Percentiles rank a stretch among this genome's conserved stretches.
Conservation (phyloP, 1,140 invertebrate genomes). For the Diabrotica undecimpunctata region DNA sequence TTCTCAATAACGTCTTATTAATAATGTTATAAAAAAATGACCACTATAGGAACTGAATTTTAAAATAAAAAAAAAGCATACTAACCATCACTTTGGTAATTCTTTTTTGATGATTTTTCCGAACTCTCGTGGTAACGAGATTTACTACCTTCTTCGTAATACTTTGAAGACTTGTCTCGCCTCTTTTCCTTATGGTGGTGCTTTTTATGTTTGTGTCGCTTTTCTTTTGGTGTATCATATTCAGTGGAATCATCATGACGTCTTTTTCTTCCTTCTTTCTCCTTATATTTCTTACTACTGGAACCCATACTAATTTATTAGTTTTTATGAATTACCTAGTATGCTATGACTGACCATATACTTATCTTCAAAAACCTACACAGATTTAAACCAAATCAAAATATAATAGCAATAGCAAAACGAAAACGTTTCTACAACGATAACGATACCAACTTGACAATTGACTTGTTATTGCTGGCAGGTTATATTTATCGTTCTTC, state of each 20-base stretch:
- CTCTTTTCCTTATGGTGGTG: constrained; percentile 58
- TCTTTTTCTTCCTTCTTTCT: constrained; percentile 50
- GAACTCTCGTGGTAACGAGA: not conserved
- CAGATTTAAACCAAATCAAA: too few species aligned
- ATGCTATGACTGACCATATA: not conserved
- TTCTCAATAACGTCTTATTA: too few species aligned
- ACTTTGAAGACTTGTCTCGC: constrained; percentile 48
- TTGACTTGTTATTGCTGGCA: too few species aligned
- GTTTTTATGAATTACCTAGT: too few species aligned
- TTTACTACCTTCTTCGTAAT: constrained; percentile 51
- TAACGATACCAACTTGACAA: too few species aligned
- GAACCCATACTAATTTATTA: constrained; percentile 51
- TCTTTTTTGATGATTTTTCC: constrained; percentile 46
- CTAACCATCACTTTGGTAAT: constrained; percentile 56
- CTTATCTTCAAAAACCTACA: not conserved
- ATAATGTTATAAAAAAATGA: too few species aligned
- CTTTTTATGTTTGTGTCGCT: constrained; percentile 59
- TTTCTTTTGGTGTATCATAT: constrained; percentile 51
- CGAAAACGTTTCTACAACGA: too few species aligned
- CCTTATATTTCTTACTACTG: constrained; percentile 54
- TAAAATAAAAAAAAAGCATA: too few species aligned
- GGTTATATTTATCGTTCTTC: too few species aligned
- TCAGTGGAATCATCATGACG: constrained; percentile 53
- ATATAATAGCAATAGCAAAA: too few species aligned
- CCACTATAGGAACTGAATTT: too few species aligned